phyloP scores from a whole-genome alignment of 37 sponge, comb jelly and placozoan genomes.

The Ianthella basta region DNA sequence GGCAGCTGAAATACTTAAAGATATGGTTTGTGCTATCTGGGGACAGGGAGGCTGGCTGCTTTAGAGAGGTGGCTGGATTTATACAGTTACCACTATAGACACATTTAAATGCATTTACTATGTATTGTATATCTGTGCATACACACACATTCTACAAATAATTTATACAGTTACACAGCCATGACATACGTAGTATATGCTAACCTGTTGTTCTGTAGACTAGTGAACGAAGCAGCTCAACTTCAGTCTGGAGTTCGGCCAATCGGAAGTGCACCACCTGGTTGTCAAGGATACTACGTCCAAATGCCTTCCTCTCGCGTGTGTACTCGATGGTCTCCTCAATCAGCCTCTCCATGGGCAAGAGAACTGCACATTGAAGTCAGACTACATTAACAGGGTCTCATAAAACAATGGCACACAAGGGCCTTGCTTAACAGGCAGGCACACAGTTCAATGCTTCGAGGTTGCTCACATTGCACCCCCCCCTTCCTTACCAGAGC shows the following conservation, averaged over 20 bases:
- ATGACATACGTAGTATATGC: neutral
- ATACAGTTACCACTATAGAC: no score
- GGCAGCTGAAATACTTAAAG: no score
- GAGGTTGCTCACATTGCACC: neutral
- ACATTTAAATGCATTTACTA: no score
- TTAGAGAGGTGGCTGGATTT: no score
- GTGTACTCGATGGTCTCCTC: slow-evolving; percentile 78
- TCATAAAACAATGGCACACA: neutral
- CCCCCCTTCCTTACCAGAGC: slow-evolving; percentile 37
- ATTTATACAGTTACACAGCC: neutral
- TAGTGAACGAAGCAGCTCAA: slow-evolving; percentile 82
- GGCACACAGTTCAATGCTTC: no score
- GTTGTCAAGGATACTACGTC: slow-evolving; percentile 82
- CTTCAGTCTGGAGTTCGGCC: slow-evolving; percentile 91
- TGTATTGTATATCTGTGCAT: no score
- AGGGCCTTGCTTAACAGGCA: neutral
- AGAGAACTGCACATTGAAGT: slow-evolving; percentile 28
- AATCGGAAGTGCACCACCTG: slow-evolving; percentile 91
- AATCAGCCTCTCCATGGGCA: slow-evolving; percentile 71
- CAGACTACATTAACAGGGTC: neutral
- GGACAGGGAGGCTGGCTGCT: no score
- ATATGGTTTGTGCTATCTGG: no score
- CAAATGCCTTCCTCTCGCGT: slow-evolving; percentile 90
- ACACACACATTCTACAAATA: no score
- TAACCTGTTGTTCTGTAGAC: slow-evolving; percentile 74